phyloP scores from a whole-genome alignment of 1,140 invertebrate species.

The Cotesia vestalis region DNA sequence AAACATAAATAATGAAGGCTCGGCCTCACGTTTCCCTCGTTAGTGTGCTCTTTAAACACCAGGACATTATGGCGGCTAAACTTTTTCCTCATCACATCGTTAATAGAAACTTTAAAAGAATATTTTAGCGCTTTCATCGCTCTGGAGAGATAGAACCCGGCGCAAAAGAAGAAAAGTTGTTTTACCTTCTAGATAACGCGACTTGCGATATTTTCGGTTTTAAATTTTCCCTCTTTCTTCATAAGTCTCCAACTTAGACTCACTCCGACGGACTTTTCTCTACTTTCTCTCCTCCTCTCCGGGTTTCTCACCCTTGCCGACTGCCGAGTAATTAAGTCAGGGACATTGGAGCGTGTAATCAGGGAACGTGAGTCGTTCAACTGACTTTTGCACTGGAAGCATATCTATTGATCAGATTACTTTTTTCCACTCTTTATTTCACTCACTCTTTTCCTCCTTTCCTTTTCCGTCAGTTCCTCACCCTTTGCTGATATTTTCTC shows the following conservation, averaged over 20 bases:
- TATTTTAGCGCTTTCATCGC: conserved; percentile 12
- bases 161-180: conserved; percentile 2
- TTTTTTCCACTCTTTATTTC: conserved; percentile 3
- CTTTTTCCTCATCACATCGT: conserved; percentile 14
- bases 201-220: conserved; percentile 12
- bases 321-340: conserved; percentile 11
- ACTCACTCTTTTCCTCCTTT: background rate
- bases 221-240: conserved; percentile 10
- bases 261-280: no score
- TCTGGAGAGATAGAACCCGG: background rate
- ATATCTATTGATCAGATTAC: conserved; percentile 19
- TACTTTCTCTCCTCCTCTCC: background rate
- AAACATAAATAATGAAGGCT: conserved; percentile 11
- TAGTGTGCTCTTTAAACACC: conserved; percentile 5
- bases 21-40: conserved; percentile 7
- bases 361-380: conserved; percentile 20
- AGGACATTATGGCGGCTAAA: conserved; percentile 8
- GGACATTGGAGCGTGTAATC: conserved; percentile 16
- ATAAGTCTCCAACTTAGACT: background rate
- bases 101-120: conserved; percentile 27
- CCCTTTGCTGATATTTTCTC: background rate
- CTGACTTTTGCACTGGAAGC: conserved; percentile 17
- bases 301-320: background rate
- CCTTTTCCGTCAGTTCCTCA: background rate
- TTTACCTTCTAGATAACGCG: conserved; percentile 19